A percentile compares a stretch with the other conserved stretches of the same genome.
Conservation (phyloP, 2,888 invertebrate species). For the Patella ulyssiponensis region DNA sequence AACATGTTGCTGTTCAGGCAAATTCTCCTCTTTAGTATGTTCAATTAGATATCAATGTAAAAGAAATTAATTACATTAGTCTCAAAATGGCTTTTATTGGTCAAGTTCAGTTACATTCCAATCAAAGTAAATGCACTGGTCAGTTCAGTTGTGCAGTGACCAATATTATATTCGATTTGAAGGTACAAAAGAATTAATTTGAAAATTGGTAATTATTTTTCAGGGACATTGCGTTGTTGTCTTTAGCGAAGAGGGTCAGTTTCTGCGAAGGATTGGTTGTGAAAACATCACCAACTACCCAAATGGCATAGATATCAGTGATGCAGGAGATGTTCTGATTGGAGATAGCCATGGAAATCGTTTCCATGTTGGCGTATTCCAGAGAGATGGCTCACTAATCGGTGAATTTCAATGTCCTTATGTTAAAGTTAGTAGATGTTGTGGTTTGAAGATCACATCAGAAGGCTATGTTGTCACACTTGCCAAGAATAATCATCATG, state of each 20-base stretch:
- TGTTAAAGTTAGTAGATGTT: slow-evolving; percentile 98
- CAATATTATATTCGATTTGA: neutral
- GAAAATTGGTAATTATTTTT: slow-evolving; percentile 21
- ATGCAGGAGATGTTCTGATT: slow-evolving; percentile 95
- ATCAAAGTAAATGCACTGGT: too few species aligned
- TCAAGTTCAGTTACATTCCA: too few species aligned
- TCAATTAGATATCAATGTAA: too few species aligned
- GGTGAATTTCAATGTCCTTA: slow-evolving; percentile 95
- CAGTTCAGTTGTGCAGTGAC: too few species aligned
- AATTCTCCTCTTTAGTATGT: too few species aligned
- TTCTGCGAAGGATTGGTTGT: slow-evolving; percentile 93
- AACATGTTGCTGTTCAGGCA: too few species aligned
- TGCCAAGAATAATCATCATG: slow-evolving; percentile 99
- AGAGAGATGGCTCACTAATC: slow-evolving; percentile 81
- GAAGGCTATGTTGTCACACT: slow-evolving; percentile 92
- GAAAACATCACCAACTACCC: slow-evolving; percentile 97
- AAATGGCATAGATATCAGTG: slow-evolving; percentile 97
- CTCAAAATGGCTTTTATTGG: too few species aligned
- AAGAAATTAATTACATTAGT: too few species aligned
- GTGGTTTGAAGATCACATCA: slow-evolving; percentile 95
- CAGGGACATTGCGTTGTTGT: slow-evolving; percentile 91
- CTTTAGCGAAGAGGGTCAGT: slow-evolving; percentile 91
- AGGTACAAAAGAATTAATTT: neutral
- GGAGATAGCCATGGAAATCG: slow-evolving; percentile 98
- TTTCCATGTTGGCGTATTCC: slow-evolving; percentile 96